These are phyloP conservation scores for Saccostrea glomerata DNA, from an alignment of 1,140 invertebrate genomes.

Conservation along the genomic window DNA sequence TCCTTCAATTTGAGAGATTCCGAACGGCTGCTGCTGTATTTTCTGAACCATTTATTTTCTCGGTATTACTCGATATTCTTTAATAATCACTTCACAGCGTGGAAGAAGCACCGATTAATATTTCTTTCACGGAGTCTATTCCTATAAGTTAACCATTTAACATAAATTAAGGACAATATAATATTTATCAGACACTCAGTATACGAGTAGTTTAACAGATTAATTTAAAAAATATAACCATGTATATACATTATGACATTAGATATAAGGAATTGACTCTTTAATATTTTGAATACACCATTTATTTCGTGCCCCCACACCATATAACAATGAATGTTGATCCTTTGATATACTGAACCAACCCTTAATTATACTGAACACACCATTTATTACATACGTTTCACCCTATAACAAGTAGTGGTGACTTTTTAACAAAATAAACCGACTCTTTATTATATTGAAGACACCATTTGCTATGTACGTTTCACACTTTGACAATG, in stretches of 20 bases:
- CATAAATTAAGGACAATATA: neutral
- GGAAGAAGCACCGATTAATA: neutral
- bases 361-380: no score
- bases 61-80: neutral
- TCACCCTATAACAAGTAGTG: neutral
- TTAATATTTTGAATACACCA: no score
- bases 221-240: neutral
- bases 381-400: neutral
- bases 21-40: neutral
- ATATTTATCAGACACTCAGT: neutral
- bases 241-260: no score
- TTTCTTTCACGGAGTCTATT: neutral
- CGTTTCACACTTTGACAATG: neutral
- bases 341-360: no score
- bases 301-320: no score
- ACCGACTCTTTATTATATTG: neutral
- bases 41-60: neutral
- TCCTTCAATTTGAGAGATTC: neutral
- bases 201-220: neutral
- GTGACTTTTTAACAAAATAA: neutral
- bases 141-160: neutral
- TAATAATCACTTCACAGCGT: neutral
- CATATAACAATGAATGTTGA: no score
- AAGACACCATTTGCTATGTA: neutral
- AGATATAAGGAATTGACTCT: no score